Percentiles rank a stretch among this genome's conserved stretches.
phyloP scores from a whole-genome alignment of 2,888 invertebrate species.

The Escarpia spicata region DNA sequence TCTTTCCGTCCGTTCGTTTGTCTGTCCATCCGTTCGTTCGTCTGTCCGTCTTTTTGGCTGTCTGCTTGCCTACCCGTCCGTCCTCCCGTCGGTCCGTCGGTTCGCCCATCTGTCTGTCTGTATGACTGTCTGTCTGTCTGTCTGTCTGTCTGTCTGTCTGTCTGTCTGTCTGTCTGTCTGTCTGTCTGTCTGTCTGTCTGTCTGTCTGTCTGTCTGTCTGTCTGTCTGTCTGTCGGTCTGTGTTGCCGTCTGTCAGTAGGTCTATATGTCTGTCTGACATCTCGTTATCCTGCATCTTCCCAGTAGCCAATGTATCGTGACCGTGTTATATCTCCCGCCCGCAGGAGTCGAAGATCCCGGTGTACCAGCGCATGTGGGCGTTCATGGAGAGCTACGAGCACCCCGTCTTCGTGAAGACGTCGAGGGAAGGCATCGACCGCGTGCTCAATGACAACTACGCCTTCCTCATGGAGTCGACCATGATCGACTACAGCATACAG shows the following conservation, averaged over 20 bases:
- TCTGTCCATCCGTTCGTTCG: too few species aligned
- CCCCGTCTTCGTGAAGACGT: conserved; percentile 77
- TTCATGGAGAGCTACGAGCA: conserved; percentile 90
- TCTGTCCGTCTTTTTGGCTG: too few species aligned
- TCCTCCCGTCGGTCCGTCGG: background rate
- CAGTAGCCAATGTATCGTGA: background rate
- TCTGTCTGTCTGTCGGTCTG: too few species aligned
- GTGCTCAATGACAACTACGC: conserved; percentile 62
- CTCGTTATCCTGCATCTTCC: too few species aligned
- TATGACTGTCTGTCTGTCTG: too few species aligned
- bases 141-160: too few species aligned
- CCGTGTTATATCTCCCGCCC: background rate
- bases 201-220: background rate
- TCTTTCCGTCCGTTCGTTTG: too few species aligned
- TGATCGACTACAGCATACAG: conserved; percentile 67
- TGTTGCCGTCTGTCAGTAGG: too few species aligned
- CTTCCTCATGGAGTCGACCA: conserved; percentile 68
- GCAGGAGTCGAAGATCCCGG: conserved; percentile 85
- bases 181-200: background rate
- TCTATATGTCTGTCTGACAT: too few species aligned
- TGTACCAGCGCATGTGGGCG: conserved; percentile 94
- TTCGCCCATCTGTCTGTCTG: too few species aligned
- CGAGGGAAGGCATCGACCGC: conserved; percentile 73
- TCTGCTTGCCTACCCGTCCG: too few species aligned
- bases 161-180: too few species aligned